Base-by-base conservation (phyloP, 2,888 invertebrate species). In the Nemoura dubitans region DNA sequence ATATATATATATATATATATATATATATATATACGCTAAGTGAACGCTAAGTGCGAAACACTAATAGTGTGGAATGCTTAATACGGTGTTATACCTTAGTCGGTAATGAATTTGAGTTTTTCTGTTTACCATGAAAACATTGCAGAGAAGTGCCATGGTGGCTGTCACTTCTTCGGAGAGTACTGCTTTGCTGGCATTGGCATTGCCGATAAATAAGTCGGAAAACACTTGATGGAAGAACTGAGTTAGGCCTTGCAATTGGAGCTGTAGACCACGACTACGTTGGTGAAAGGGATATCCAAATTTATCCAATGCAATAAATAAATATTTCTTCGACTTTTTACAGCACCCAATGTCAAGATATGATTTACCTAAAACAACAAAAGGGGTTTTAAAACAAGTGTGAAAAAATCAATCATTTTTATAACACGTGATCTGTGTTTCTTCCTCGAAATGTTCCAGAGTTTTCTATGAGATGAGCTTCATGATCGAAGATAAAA, bases 161-260 rank as follows among this genome's bases (percentile, higher is more conserved):
- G 43, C 43, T 3, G 83, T 36, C 5, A 42, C 83, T 26, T 83
- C 83, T 29, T 85, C 78, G 30, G 21, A 16, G n/a, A 85, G 30
- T 29, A 85, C 27, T 21, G 77, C 27, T 25, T 85, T 85, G 16
- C 25, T 85, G 1, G n/a, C 29, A 10, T 26, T 6, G 10, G 6
- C 36, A 26, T 29, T 43, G 26, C 85, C 77, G 6, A 76, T 85
- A 36, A 76, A 76, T 3, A 36, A 10, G 27, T 77, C 29, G 21
- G 85, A 59, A 27, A 76, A 85, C 76, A 10, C 21, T 28, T 76
- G 85, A 6, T 85, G 30, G 76, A 85, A 36, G 21, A 29, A 59
- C 76, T 84, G 85, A 0, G 7, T 21, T 14, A 25, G 25, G 21
- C 43, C n/a, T 10, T 84, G 36, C 7, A 76, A 27, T 36, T 59